Base-by-base conservation (phyloP, 2,888 invertebrate genomes). In the Drosophila meridionalis region DNA sequence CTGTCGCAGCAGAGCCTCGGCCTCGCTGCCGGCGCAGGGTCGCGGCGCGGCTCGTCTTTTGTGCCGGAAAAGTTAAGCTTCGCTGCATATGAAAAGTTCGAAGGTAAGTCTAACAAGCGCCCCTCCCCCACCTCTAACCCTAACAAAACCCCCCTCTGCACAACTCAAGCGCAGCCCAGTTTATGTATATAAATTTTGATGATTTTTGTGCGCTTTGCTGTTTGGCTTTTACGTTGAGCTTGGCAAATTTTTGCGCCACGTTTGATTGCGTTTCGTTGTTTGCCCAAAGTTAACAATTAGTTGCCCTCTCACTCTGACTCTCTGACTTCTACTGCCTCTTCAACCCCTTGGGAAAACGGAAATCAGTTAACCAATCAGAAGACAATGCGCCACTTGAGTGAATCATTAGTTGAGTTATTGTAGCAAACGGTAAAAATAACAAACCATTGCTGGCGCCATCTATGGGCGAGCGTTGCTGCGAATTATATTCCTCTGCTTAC, bases 11-110 rank as follows among this genome's bases (percentile, higher is more conserved):
- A 63, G 69, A 67, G 63, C 62, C 55, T 66, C 59, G 73, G 63
- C 62, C 55, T 66, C 59, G 73, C 60, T 42, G 76, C 68, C 14
- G 76, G 70, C 65, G 73, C 75, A 56, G 79, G 80, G 60, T 80
- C 80, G 78, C 97, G 97, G 82, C 94, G 96, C 50, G 90, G 90
- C 76, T 96, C 97, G 45, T 96, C 96, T 92, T 96, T 96, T 92
- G 96, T 97, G 69, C 97, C 97, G 4, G 97, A 97, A 92, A 98
- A 97, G 93, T 94, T 98, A 84, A 96, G 97, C 94, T 97, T 97
- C 93, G 96, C 96, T 90, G 94, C 97, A 75, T 97, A 96, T 93
- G 97, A 98, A 93, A 98, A 97, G 93, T 98, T 98, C 94, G 98
- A 98, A 96, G 98, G 98, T 98, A 94, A 94, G 94, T 91, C 83